Evolutionary conservation across 2,888 invertebrate species (phyloP), one percentile per base, ranked within the genome.

Genomic region (Aleiodes testaceus): DNA sequence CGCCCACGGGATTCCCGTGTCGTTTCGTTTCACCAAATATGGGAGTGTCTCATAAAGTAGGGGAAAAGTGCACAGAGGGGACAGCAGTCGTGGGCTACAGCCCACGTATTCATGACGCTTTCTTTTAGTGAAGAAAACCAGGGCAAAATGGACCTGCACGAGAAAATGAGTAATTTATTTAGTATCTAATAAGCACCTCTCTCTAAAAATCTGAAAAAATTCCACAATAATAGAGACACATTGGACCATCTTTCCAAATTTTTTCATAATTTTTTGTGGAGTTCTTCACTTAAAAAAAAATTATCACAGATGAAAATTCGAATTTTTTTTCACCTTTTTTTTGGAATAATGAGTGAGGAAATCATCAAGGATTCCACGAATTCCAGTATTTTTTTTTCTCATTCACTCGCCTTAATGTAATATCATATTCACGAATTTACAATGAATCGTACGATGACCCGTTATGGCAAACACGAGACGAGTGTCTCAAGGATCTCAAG

Each of bases 21-120:
- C 79, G 78, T 83, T 85, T 53, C 53, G 20, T 53, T 53, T 53
- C 80, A 71, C 85, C 85, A 85, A 84, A 85, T 85, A 85, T 80
- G 85, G 85, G 26, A 53, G 53, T 53, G 53, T 26, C 22, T 26
- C n/a, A 14, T 22, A 7, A 26, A 53, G 53, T 3, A 26, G 53
- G 65, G 68, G 20, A 22, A 36, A 22, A 65, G 36, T 47, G 47
- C 50, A 30, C 18, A 26, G 26, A 26, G 26, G 63, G 52, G 55
- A 59, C 45, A 18, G 45, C 49, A 9, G 2, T 16, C 42, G 53
- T 55, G 55, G 52, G 65, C 55, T 44, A 70, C 70, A 14, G 47
- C 45, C 30, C 65, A 45, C 59, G 42, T 55, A 65, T 44, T 55
- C 36, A 63, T 70, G 70, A 70, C 67, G 66, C 63, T 71, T 71